Conservation (phyloP, 2,113 vertebrate genomes). For the Hylia prasina region DNA sequence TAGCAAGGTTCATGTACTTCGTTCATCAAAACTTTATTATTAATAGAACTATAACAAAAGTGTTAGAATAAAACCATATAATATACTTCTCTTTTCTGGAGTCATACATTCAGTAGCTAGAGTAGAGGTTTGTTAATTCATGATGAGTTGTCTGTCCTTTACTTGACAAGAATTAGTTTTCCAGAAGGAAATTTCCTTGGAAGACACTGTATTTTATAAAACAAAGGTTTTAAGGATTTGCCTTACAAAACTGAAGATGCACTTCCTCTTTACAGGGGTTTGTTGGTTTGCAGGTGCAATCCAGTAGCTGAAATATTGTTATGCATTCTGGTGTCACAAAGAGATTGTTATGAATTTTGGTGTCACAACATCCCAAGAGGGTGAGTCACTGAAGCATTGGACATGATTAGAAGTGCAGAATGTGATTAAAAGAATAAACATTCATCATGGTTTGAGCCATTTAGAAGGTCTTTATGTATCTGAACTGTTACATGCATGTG, state of each 20-base stretch:
- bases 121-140: background rate
- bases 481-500: background rate
- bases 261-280: background rate
- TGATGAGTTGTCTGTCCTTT: background rate
- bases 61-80: slow-evolving; percentile 55
- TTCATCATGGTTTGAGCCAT: background rate
- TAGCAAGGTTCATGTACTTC: slow-evolving; percentile 42
- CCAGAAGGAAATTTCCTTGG: background rate
- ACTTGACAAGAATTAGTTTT: background rate
- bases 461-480: background rate
- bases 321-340: background rate
- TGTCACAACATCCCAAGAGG: background rate
- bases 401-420: background rate
- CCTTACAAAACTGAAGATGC: background rate
- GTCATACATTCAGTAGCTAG: slow-evolving; percentile 39
- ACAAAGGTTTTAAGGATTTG: background rate
- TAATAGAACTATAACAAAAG: slow-evolving; percentile 35
- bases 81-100: slow-evolving; percentile 32
- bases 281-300: background rate
- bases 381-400: background rate
- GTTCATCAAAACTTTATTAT: slow-evolving; percentile 35
- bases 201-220: background rate
- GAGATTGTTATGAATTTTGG: background rate
- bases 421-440: background rate
- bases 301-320: background rate